Evolutionary conservation across 2,113 vertebrate species (phyloP).

Genomic region (Myocastor coypus): DNA sequence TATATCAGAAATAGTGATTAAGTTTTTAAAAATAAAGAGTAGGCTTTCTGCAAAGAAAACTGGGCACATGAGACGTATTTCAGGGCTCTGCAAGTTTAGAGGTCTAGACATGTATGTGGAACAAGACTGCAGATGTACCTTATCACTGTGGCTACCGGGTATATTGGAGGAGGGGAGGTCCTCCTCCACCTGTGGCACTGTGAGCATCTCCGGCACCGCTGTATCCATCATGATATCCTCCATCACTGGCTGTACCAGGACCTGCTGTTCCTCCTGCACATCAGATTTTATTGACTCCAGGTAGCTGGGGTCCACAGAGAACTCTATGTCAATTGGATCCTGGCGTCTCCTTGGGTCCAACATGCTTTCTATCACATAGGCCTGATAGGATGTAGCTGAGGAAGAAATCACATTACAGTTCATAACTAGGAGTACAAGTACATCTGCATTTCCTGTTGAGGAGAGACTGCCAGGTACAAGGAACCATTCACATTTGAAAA

Average conservation of each 20-base stretch:
- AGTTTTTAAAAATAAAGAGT: neutral
- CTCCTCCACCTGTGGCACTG: neutral
- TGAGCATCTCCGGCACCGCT: too few species aligned
- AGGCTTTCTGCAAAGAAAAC: constrained; percentile 1
- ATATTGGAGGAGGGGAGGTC: accelerated
- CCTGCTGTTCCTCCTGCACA: neutral
- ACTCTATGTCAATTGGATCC: neutral
- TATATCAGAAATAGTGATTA: neutral
- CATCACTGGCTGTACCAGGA: accelerated
- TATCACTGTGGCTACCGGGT: accelerated
- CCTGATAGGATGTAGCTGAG: constrained; percentile 86
- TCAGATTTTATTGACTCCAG: accelerated
- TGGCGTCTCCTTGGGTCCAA: accelerated
- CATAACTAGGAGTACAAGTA: neutral
- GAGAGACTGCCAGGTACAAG: constrained; percentile 5
- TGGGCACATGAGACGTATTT: neutral
- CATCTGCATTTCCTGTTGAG: neutral
- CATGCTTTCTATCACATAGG: neutral
- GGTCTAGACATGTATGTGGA: neutral
- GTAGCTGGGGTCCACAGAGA: constrained; percentile 52
- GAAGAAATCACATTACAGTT: constrained; percentile 48
- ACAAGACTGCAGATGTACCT: constrained; percentile 19
- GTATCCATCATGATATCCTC: neutral
- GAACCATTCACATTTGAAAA: constrained; percentile 26
- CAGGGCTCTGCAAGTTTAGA: neutral